Evolutionary conservation across 2,888 invertebrate genomes (phyloP), one percentile per base, ranked within the genome.

Genomic region (Melanargia galathea): DNA sequence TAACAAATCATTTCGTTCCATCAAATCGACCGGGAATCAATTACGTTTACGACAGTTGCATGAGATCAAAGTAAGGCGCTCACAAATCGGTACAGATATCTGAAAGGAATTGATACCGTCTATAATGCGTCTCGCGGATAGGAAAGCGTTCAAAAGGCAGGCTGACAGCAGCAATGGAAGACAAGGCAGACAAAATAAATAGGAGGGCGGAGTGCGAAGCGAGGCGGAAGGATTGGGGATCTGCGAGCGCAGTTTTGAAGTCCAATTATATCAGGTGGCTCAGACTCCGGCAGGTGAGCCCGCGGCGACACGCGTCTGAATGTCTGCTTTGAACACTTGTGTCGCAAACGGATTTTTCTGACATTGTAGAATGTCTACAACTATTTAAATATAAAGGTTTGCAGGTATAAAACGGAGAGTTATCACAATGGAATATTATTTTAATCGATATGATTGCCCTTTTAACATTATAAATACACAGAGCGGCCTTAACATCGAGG

Each of bases 141-240:
- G 83, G 80, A 83, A 84, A 85, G 78, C 83, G 83, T 84, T 84
- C 86, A 87, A 87, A 84, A 86, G 81, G 84, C 80, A 81, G 77
- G 77, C 80, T 85, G 88, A 87, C 87, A 86, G 83, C 79, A 63
- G 59, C 65, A 64, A 62, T 56, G 78, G 82, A 85, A 90, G 85
- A 88, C 86, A 89, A 84, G 84, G 82, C 79, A 89, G 85, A 87
- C 86, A 84, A 89, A 87, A 89, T 86, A 90, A 89, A 87, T 88
- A 84, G 84, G 82, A 82, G 86, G 84, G 84, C 73, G 72, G 73
- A 70, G 78, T 78, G 80, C 80, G 81, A 81, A 78, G 81, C 82
- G 85, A 83, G 74, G 83, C 84, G 90, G 87, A 92, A 91, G 90
- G 87, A 91, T 91, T 90, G 90, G 88, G 87, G 91, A 86, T 90